Evolutionary conservation across 2,797 vertebrate species (phyloP).

Genomic region (Philypnodon macrostomus): DNA sequence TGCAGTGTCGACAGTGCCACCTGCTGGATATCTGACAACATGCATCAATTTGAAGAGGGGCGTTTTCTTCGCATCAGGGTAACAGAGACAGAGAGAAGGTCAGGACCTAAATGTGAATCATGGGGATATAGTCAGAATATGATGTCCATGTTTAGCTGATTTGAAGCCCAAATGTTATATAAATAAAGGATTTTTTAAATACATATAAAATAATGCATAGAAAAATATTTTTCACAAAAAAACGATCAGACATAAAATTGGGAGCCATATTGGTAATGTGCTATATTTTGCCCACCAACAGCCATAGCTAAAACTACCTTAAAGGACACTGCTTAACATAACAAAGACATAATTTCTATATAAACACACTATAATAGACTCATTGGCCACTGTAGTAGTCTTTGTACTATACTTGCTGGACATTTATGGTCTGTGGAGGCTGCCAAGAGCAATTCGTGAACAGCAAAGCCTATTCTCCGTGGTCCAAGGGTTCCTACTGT

Average conservation of each 20-base stretch:
- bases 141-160: no score
- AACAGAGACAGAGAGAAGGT: no score
- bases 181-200: no score
- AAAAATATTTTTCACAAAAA: no score
- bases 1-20: slow-evolving; percentile 59
- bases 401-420: slow-evolving; percentile 31
- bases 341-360: not conserved
- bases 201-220: no score
- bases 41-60: slow-evolving; percentile 30
- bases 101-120: no score
- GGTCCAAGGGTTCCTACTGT: slow-evolving; percentile 47
- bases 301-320: no score
- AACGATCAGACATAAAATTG: no score
- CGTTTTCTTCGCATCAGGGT: slow-evolving; percentile 41
- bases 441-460: slow-evolving; percentile 42
- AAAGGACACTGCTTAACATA: not conserved
- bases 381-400: slow-evolving; percentile 28
- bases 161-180: not conserved
- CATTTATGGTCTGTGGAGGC: slow-evolving; percentile 26
- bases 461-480: slow-evolving; percentile 59
- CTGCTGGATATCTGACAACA: slow-evolving; percentile 52
- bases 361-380: slow-evolving; percentile 15
- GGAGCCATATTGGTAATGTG: no score
- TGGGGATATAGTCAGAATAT: no score
- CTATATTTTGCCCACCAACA: no score